Evolutionary conservation across 2,113 vertebrate genomes (phyloP), one percentile per base, ranked within the genome.

Genomic region (Trichechus manatus): DNA sequence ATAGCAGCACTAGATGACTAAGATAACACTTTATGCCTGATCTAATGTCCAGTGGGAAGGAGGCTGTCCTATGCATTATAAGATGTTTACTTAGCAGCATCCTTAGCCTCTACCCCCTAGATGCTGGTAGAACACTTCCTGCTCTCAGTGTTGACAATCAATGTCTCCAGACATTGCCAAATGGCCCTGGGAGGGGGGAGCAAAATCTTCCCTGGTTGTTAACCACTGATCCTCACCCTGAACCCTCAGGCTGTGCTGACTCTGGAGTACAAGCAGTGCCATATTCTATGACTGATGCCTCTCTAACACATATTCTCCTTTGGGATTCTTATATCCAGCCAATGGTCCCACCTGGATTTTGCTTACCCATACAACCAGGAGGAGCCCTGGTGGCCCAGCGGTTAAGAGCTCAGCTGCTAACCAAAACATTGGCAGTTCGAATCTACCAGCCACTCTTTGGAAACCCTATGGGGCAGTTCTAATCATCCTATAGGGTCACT

Each of bases 261-360:
- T 9, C 1, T 22, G n/a, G 23, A 22, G 31, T 14, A 44, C 0
- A 19, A 56, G 11, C 11, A 7, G 47, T 6, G 6, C 6, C 10
- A 13, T n/a, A 13, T 44, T 10, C 53, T 47, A 6, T 6, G 29
- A 4, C 0, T 9, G 44, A 10, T 3, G 7, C 27, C 9, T 29
- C 11, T 47, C 72, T 56, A 44, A 33, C 2, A 68, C 9, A 6
- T 3, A n/a, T 13, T 88, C 74, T 80, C 64, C 22, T 20, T 19
- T 17, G 61, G 66, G 19, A 31, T 17, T 68, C 23, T 78, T 89
- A 36, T 2, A 50, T 31, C 23, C 3, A 31, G 25, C 19, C 61
- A 20, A 53, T 3, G 27, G 5, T 9, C 29, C 50, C 31, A 22
- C 74, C n/a, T 39, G 42, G 47, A 50, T 78, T 90, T 44, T 83